A percentile compares a stretch with the other conserved stretches of the same genome.
phyloP scores from a whole-genome alignment of 2,888 invertebrate species.

The Euzetes globulus region DNA sequence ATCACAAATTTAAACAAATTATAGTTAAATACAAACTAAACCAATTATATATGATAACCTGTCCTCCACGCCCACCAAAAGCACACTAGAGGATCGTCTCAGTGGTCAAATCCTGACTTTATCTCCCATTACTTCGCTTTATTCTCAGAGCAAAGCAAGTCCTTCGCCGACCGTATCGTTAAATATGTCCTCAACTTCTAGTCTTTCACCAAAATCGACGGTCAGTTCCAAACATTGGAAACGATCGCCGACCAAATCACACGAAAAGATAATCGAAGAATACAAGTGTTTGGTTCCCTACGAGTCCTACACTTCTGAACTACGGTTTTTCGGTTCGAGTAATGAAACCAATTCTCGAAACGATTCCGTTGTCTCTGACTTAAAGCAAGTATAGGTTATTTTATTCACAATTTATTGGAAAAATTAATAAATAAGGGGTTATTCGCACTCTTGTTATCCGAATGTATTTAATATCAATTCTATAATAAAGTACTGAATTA shows the following conservation, averaged over 20 bases:
- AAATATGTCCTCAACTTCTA: neutral
- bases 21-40: too few species aligned
- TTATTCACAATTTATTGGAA: too few species aligned
- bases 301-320: conserved; percentile 1
- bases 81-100: neutral
- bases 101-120: neutral
- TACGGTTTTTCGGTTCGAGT: neutral
- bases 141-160: neutral
- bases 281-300: neutral
- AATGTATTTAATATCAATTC: too few species aligned
- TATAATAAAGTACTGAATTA: too few species aligned
- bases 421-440: too few species aligned
- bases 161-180: neutral
- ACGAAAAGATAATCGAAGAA: neutral
- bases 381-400: too few species aligned
- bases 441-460: too few species aligned
- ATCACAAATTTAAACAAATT: too few species aligned
- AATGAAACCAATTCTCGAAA: neutral
- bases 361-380: neutral
- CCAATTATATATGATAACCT: too few species aligned
- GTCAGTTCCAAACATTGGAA: neutral
- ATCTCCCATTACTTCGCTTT: neutral
- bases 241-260: neutral
- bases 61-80: neutral
- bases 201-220: neutral